Evolutionary conservation across 1,140 invertebrate species (phyloP).

Genomic region (Mylabris phalerata): DNA sequence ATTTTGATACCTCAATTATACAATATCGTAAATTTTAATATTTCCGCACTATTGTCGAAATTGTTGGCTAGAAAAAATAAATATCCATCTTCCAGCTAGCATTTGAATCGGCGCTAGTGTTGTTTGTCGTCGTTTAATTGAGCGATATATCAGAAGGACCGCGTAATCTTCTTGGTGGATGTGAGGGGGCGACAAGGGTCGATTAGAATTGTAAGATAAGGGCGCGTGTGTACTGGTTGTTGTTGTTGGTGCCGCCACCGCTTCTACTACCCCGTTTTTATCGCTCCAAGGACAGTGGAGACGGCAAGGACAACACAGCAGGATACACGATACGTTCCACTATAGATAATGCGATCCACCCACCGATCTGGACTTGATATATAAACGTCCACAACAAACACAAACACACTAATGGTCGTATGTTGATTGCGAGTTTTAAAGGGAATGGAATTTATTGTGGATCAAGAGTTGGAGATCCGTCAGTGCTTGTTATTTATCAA

Average conservation of each 20-base stretch:
- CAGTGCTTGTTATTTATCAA: constrained; percentile 33
- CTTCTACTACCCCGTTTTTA: too few species aligned
- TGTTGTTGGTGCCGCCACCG: too few species aligned
- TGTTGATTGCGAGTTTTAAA: constrained; percentile 39
- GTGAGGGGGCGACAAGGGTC: constrained; percentile 9
- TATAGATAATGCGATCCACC: constrained; percentile 31
- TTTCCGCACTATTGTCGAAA: not conserved
- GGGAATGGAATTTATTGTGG: constrained; percentile 34
- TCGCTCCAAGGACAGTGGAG: constrained; percentile 4
- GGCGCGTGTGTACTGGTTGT: constrained; percentile 1
- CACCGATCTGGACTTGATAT: constrained; percentile 31
- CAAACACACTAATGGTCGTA: constrained; percentile 33
- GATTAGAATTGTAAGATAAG: constrained; percentile 9
- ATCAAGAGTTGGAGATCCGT: constrained; percentile 28
- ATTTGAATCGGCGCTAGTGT: too few species aligned
- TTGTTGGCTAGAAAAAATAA: not conserved
- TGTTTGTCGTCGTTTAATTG: constrained; percentile 3
- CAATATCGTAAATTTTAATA: not conserved
- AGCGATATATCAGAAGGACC: constrained; percentile 13
- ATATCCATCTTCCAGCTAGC: too few species aligned
- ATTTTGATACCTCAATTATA: not conserved
- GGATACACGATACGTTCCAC: constrained; percentile 23
- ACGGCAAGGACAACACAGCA: constrained; percentile 16
- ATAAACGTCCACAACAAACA: constrained; percentile 29
- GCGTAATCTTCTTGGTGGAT: constrained; percentile 7